These are phyloP conservation scores for Aphelocoma californica DNA, from an alignment of 2,797 vertebrate species.

Conservation along the genomic window DNA sequence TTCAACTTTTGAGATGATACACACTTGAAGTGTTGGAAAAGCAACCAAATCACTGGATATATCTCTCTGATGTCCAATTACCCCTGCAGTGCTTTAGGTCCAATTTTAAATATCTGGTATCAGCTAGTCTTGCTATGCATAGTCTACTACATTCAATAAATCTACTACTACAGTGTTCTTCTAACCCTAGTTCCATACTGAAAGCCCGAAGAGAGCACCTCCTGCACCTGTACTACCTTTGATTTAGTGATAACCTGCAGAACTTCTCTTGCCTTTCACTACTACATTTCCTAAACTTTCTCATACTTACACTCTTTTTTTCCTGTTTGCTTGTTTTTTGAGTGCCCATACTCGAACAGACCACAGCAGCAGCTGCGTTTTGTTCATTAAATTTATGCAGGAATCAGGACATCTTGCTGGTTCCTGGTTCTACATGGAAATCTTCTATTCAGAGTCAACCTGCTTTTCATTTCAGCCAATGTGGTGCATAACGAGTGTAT, in stretches of 20 bases:
- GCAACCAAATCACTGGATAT: background rate
- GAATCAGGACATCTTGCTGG: background rate
- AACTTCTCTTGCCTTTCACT: background rate
- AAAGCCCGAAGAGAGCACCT: background rate
- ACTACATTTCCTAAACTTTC: background rate
- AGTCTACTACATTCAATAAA: background rate
- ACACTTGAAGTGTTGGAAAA: background rate
- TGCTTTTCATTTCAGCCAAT: background rate
- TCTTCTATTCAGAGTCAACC: background rate
- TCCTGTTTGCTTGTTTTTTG: background rate
- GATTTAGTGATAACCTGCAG: background rate
- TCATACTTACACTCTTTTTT: background rate
- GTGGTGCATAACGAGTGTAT: rapidly evolving
- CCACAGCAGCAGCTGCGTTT: background rate
- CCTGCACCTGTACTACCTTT: background rate
- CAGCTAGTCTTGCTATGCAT: background rate
- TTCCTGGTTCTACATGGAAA: background rate
- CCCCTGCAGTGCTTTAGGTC: background rate
- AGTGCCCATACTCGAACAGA: background rate
- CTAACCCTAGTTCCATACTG: background rate
- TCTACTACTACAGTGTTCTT: rapidly evolving
- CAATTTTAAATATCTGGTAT: background rate
- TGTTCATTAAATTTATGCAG: background rate
- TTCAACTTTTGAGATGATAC: background rate
- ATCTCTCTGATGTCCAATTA: background rate